Conservation (phyloP, 2,888 invertebrate genomes). For the Zeuzera pyrina region DNA sequence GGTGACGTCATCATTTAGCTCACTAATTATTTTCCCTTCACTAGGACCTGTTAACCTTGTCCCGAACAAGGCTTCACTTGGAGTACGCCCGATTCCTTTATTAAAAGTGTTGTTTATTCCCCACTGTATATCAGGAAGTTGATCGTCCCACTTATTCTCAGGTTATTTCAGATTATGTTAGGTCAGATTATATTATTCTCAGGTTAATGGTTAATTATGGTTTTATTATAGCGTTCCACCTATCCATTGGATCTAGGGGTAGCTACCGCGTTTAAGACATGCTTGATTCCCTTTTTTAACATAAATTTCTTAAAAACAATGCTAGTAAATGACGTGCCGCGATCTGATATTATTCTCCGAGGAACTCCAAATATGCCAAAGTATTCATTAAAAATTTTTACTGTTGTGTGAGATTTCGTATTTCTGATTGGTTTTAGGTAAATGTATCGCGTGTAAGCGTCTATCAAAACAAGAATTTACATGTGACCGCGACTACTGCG, state of each 20-base stretch:
- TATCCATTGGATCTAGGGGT: constrained; percentile 11
- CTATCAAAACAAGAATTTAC: constrained; percentile 9
- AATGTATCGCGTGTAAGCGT: constrained; percentile 10
- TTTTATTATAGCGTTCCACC: constrained; percentile 10
- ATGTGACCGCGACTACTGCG: constrained; percentile 7
- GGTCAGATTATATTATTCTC: constrained; percentile 3
- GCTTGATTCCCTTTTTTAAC: constrained; percentile 2
- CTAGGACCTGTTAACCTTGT: constrained; percentile 1
- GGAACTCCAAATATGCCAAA: constrained; percentile 10
- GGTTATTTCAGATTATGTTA: no score
- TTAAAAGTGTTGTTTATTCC: constrained; percentile 7
- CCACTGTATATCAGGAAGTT: constrained; percentile 7
- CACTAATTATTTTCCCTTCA: not conserved
- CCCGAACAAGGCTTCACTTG: constrained; percentile 2
- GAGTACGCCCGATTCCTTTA: constrained; percentile 4
- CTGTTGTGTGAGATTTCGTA: constrained; percentile 7
- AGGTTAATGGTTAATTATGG: constrained; percentile 3
- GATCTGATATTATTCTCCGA: constrained; percentile 7
- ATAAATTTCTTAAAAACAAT: constrained; percentile 6
- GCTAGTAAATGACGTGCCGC: constrained; percentile 11
- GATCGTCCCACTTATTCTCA: constrained; percentile 4
- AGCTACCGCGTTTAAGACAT: no score
- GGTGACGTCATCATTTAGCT: not conserved
- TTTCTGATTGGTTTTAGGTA: constrained; percentile 7
- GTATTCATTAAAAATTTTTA: constrained; percentile 6